Evolutionary conservation across 2,113 vertebrate species (phyloP).

Genomic region (Athene cunicularia): DNA sequence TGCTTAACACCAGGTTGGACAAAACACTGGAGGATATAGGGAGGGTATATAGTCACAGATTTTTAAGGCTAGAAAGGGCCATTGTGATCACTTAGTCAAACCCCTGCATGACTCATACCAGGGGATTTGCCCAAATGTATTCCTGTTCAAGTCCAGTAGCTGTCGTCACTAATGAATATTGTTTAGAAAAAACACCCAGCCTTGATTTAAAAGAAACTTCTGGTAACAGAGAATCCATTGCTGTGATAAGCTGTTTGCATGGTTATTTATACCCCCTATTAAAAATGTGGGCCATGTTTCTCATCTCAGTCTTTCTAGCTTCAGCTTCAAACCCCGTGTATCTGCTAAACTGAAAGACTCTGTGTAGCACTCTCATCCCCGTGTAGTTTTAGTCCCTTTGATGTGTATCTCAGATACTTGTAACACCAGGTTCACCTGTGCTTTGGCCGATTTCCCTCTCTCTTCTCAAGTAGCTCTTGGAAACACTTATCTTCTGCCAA

Average conservation of each 20-base stretch:
- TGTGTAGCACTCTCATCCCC: not conserved
- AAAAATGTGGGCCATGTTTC: not conserved
- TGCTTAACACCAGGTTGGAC: constrained; percentile 8
- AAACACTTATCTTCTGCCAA: not conserved
- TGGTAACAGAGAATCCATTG: not conserved
- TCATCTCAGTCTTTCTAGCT: not conserved
- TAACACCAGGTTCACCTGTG: not conserved
- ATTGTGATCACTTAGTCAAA: not conserved
- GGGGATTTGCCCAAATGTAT: constrained; percentile 6
- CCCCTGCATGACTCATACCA: not conserved
- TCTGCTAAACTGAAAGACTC: not conserved
- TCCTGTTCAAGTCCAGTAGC: not conserved
- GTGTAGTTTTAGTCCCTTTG: not conserved
- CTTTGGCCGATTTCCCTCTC: not conserved
- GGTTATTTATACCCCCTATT: not conserved
- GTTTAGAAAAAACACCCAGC: not conserved
- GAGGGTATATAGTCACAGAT: not conserved
- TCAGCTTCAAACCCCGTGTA: not conserved
- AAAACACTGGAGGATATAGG: constrained; percentile 14
- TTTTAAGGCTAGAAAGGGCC: constrained; percentile 12
- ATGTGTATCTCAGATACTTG: not conserved
- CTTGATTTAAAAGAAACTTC: not conserved
- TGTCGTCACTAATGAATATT: not conserved
- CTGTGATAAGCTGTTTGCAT: not conserved
- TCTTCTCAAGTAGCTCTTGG: not conserved